Evolutionary conservation across 2,113 vertebrate species (phyloP), one percentile per base, ranked within the genome.

Genomic region (Otus sunia): DNA sequence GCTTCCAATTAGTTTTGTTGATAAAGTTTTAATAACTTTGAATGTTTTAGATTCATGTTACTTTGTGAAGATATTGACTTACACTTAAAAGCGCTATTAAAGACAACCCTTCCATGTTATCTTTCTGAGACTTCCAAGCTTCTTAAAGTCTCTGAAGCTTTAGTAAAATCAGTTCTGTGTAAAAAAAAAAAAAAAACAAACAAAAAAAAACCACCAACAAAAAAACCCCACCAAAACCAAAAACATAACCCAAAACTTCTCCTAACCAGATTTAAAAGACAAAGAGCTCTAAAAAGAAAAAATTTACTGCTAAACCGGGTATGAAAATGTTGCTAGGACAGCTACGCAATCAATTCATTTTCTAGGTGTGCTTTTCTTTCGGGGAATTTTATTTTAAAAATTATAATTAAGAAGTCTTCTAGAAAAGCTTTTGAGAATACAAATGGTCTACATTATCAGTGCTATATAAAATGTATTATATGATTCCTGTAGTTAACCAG

Each of bases 401-500:
- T n/a, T 56, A 26, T 43, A 84, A 72, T 32, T 58, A 30, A 56
- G 72, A 76, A 37, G 45, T 27, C 27, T 92, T 88, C 47, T 72
- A 49, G 59, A 87, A 92, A 92, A 82, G 49, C 18, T 91, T 89
- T 89, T 94, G 17, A 86, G 84, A 91, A 91, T 75, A 94, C 15
- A 93, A 96, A 71, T 45, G 25, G 43, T 77, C 63, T 88, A 62
- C 52, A 68, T 53, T 74, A 92, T 49, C 32, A 93, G 59, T n/a
- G 36, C 14, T 60, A 60, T 17, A 17, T 81, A 73, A 94, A 92
- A 90, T 45, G 18, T 92, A 92, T 86, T 93, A 56, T 29, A 60
- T 59, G 37, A 74, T 78, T 49, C 55, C 53, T 83, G 30, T 66
- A 37, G 41, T 91, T 84, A 66, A 53, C 45, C 32, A 59, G 30